Evolutionary conservation across 2,797 vertebrate species (phyloP), one percentile per base, ranked within the genome.

Genomic region (Tamandua tetradactyla): DNA sequence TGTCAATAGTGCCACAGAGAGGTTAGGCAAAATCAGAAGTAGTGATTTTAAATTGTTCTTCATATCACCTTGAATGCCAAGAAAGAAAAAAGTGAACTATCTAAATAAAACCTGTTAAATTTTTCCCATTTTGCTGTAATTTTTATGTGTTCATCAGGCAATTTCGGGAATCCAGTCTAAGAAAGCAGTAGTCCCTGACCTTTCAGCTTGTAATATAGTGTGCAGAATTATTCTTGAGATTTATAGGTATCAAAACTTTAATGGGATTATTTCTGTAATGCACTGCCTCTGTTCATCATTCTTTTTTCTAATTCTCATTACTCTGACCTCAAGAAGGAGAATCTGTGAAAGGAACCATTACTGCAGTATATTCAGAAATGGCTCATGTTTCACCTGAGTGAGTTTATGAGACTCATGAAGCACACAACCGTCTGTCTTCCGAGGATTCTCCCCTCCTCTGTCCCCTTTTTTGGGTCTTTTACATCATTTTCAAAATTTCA

Each of bases 281-380:
- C 32, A 87, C 15, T 72, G 52, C 42, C 52, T 97, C 78, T 85
- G n/a, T 80, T 96, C 10, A 92, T 94, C 52, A 89, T 80, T 91
- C n/a, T 95, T 95, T 87, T 47, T 95, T 91, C 61, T 93, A 96
- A 85, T 95, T 97, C 23, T 96, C 30, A 71, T 97, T 95, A 92
- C 94, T 96, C 79, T 96, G 83, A 96, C 52, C 71, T 97, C 74
- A 95, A 85, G 93, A 71, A 96, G 93, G 96, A 97, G 92, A 52
- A 55, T 75, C 62, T 64, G 78, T 2, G 68, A 97, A 96, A 91
- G 5, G 86, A 69, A 32, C 0, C 22, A 84, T 57, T 88, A 62
- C 27, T 61, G 64, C 25, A 23, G 52, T 35, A 30, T 25, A 89
- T 91, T 87, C 10, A 14, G 59, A 95, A 96, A 92, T 5, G 85